Evolutionary conservation across 2,888 invertebrate genomes (phyloP), one percentile per base, ranked within the genome.

Genomic region (Hymenopus coronatus): DNA sequence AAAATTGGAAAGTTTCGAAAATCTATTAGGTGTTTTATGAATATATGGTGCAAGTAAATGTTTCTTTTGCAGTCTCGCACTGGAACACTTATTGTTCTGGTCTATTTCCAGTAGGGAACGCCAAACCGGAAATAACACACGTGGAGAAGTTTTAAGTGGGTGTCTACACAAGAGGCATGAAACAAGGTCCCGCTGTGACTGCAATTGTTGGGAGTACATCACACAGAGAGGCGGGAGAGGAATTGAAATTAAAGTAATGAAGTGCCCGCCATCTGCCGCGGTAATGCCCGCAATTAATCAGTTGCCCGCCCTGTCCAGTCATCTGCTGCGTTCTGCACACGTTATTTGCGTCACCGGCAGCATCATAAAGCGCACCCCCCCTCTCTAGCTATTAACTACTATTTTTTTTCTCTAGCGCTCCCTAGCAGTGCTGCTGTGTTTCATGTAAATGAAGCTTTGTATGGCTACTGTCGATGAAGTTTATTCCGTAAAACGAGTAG

Each of bases 161-260:
- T 70, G 6, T 25, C 54, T 70, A 15, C 54, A 15, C 20, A 70
- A 70, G 54, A 70, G 54, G 54, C 54, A 70, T 70, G 54, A 70
- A 70, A 70, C 54, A 70, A 70, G 54, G 54, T 70, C 54, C 25
- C 54, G 54, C 54, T 70, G 54, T 70, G 54, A 70, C 54, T 70
- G 54, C 54, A 70, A 70, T 70, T 70, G 88, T 82, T 83, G 33
- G 88, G 25, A 33, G 88, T 82, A 83, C 82, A 88, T 88, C 82
- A 88, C 82, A 20, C 40, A 83, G 83, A 70, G 54, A 20, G 54
- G 25, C 25, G 27, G 46, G 54, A 46, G 85, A 27, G 86, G 83
- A 89, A 89, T 82, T 86, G 89, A 83, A 86, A 86, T 86, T 86
- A 86, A 89, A 87, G 89, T 89, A 89, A 89, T 89, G 89, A 89